Percentiles rank a stretch among this genome's conserved stretches.
Evolutionary conservation across 2,797 vertebrate genomes (phyloP).

Genomic region (Chaetophractus vellerosus): DNA sequence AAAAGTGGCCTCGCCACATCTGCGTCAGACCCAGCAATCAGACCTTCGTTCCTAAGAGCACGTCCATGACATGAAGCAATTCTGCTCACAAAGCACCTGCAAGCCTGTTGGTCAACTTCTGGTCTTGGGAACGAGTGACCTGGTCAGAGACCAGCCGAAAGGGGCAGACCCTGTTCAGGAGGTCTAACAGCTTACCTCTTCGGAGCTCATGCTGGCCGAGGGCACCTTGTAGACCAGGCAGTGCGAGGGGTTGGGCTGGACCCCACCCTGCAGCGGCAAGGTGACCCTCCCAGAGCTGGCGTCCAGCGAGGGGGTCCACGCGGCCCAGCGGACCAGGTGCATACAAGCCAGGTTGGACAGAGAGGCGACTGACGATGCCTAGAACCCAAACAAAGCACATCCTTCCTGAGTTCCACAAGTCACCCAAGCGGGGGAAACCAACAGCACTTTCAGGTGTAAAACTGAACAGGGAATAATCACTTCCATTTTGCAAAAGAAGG

Average conservation of each 20-base stretch:
- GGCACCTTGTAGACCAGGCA: slow-evolving; percentile 93
- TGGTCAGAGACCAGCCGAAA: not conserved
- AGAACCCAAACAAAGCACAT: not conserved
- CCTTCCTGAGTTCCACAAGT: accelerated
- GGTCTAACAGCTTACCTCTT: slow-evolving; percentile 85
- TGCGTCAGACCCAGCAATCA: not conserved
- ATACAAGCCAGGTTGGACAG: slow-evolving; percentile 90
- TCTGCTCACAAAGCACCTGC: not conserved
- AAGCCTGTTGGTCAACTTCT: not conserved
- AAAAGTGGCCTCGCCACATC: accelerated
- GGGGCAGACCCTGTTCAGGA: not conserved
- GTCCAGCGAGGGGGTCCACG: slow-evolving; percentile 91
- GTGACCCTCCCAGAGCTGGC: slow-evolving; percentile 85
- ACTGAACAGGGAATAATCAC: accelerated
- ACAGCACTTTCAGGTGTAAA: accelerated
- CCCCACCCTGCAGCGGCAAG: slow-evolving; percentile 92
- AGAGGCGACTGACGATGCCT: slow-evolving; percentile 88
- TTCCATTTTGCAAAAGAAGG: not conserved
- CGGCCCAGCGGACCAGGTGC: slow-evolving; percentile 94
- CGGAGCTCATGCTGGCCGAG: slow-evolving; percentile 84
- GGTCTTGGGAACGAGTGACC: not conserved
- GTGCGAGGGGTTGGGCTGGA: slow-evolving; percentile 91
- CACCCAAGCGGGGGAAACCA: accelerated
- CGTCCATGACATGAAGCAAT: not conserved
- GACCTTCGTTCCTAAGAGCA: not conserved